These are phyloP conservation scores for Sus scrofa DNA, from an alignment of 2,113 vertebrate species.

Conservation along the genomic window DNA sequence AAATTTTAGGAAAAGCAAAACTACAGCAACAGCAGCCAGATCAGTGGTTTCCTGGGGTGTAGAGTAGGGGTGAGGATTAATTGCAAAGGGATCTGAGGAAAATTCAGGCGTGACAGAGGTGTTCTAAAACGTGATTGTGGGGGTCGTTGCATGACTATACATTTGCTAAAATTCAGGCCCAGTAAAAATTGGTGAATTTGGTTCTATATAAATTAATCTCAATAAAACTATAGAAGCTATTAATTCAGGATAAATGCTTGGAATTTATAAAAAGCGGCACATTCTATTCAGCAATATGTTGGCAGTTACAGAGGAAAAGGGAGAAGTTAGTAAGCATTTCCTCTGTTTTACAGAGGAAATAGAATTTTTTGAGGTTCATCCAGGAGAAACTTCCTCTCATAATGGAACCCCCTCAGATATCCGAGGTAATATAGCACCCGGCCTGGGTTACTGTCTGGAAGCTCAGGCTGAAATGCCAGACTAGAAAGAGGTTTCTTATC, in stretches of 20 bases:
- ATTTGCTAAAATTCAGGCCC: not conserved
- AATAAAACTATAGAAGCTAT: not conserved
- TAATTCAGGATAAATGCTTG: not conserved
- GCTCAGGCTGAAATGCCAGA: constrained; percentile 33
- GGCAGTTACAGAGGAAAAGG: not conserved
- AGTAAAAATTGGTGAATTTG: not conserved
- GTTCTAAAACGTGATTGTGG: not conserved
- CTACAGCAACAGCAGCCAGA: not conserved
- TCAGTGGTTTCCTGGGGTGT: not conserved
- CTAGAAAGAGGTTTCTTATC: constrained; percentile 69
- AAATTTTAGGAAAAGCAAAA: not conserved
- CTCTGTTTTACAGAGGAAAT: no score
- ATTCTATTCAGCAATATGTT: not conserved
- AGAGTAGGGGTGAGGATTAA: not conserved
- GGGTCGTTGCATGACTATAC: not conserved
- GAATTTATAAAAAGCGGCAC: not conserved
- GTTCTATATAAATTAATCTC: not conserved
- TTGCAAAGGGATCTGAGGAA: not conserved
- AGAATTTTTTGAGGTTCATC: not conserved
- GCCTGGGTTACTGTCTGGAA: not conserved
- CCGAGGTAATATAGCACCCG: not conserved
- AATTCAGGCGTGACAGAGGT: not conserved
- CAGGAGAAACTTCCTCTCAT: not conserved
- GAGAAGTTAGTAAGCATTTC: not conserved
- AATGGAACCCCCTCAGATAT: not conserved